phyloP scores from a whole-genome alignment of 2,888 invertebrate genomes.

The Malacosoma neustria region DNA sequence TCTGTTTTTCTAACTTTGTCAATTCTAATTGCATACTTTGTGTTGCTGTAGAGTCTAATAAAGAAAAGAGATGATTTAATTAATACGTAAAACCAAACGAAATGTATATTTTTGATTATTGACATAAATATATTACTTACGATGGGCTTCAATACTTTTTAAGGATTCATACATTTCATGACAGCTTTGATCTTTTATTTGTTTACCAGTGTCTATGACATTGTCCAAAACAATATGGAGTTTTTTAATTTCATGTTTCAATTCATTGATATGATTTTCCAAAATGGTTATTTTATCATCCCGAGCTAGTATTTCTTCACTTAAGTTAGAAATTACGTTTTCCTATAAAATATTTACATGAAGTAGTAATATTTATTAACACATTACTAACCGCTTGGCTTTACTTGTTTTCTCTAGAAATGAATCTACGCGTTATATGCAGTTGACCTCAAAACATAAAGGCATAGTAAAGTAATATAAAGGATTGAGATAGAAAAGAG shows the following conservation, averaged over 20 bases:
- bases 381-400: too few relatives aligned
- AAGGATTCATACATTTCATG: conserved; percentile 38
- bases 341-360: conserved; percentile 32
- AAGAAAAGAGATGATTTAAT: conserved; percentile 6
- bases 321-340: conserved; percentile 30
- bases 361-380: background rate
- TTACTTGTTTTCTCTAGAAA: too few relatives aligned
- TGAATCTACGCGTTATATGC: too few relatives aligned
- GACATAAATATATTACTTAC: conserved; percentile 38
- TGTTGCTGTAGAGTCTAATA: conserved; percentile 57
- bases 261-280: conserved; percentile 53
- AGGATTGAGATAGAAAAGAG: too few relatives aligned
- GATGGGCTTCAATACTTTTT: conserved; percentile 52
- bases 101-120: background rate
- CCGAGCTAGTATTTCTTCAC: conserved; percentile 37
- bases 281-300: conserved; percentile 47
- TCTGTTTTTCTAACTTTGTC: conserved; percentile 39
- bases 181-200: conserved; percentile 35
- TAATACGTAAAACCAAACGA: background rate
- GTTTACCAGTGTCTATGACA: conserved; percentile 41
- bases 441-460: too few relatives aligned
- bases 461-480: too few relatives aligned
- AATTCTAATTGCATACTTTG: conserved; percentile 60
- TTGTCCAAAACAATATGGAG: conserved; percentile 35
- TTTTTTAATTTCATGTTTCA: conserved; percentile 47